A percentile compares a stretch with the other conserved stretches of the same genome.
phyloP scores from a whole-genome alignment of 2,888 invertebrate species.

The Pasiphila rectangulata region DNA sequence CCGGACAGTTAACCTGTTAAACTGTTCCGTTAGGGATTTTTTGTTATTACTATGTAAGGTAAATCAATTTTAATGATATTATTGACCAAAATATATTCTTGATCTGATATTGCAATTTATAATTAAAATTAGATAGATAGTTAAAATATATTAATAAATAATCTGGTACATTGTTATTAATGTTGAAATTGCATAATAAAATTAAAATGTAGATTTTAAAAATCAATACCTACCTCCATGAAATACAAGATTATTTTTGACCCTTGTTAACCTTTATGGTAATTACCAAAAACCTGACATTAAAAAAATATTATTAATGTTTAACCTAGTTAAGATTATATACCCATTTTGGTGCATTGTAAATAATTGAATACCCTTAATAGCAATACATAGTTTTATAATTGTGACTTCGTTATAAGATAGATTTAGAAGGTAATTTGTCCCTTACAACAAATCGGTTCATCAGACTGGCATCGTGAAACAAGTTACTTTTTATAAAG shows the following conservation, averaged over 20 bases:
- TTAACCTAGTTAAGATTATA: not conserved
- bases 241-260: slow-evolving; percentile 50
- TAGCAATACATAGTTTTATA: not conserved
- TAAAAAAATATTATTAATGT: slow-evolving; percentile 34
- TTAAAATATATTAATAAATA: slow-evolving; percentile 11
- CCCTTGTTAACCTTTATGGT: slow-evolving; percentile 48
- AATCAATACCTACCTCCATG: slow-evolving; percentile 67
- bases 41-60: slow-evolving; percentile 5
- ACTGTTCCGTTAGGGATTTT: not conserved
- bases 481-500: no score
- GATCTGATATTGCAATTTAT: slow-evolving; percentile 32
- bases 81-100: slow-evolving; percentile 38
- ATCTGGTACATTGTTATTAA: slow-evolving; percentile 12
- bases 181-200: slow-evolving; percentile 48
- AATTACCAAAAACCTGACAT: slow-evolving; percentile 73
- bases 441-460: no score
- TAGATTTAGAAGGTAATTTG: no score
- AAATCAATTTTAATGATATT: slow-evolving; percentile 22
- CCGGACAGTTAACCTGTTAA: no score
- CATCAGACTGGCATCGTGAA: no score
- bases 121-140: slow-evolving; percentile 19
- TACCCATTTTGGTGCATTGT: slow-evolving; percentile 63
- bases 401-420: not conserved
- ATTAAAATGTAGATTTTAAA: slow-evolving; percentile 46
- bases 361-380: slow-evolving; percentile 32